Conservation (phyloP, 2,797 vertebrate genomes). For the Yasuhikotakia modesta region DNA sequence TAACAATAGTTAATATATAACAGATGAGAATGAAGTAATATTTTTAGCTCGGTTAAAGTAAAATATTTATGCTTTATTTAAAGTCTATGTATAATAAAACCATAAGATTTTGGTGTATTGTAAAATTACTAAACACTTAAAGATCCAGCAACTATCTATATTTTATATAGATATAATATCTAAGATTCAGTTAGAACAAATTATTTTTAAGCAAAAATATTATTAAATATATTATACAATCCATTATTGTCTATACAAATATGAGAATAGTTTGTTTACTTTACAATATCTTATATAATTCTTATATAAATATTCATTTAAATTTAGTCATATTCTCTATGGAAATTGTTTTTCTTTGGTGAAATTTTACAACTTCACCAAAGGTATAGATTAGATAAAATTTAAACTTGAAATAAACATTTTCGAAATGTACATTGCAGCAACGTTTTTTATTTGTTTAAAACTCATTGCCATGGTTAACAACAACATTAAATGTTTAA, state of each 20-base stretch:
- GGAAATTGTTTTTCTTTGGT: too few relatives aligned
- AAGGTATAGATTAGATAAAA: background rate
- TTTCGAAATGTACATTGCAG: background rate
- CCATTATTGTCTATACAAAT: background rate
- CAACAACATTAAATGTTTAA: background rate
- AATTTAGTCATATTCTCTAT: too few relatives aligned
- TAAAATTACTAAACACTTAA: background rate
- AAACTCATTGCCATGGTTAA: background rate
- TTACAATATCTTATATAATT: background rate
- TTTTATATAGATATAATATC: too few relatives aligned
- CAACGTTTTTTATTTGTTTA: background rate
- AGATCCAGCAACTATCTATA: background rate
- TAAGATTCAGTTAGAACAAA: background rate
- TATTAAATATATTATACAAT: background rate
- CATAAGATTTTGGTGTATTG: background rate
- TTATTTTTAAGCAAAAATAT: too few relatives aligned
- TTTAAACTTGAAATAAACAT: background rate
- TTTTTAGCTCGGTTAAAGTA: background rate
- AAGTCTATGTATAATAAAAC: background rate
- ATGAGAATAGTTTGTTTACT: background rate
- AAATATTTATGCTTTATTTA: background rate
- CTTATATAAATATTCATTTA: background rate
- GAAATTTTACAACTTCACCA: too few relatives aligned
- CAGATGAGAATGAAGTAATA: background rate
- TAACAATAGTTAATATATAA: background rate